Conservation (phyloP, 2,888 invertebrate species). For the Drosophila sordidula region DNA sequence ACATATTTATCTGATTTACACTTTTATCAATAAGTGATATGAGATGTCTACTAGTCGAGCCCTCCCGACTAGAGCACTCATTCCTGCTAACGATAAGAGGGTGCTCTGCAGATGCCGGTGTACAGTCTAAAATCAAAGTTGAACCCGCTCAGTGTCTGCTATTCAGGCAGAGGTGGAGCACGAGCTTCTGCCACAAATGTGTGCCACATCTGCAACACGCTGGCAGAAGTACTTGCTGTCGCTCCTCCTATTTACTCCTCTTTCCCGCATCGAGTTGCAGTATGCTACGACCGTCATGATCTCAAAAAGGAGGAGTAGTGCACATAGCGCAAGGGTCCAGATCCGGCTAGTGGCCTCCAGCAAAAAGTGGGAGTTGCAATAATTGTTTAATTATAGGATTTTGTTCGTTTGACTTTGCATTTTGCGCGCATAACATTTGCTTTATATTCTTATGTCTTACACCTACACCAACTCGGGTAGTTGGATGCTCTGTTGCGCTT, state of each 20-base stretch:
- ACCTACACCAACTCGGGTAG: constrained; percentile 52
- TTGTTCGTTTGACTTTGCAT: constrained; percentile 83
- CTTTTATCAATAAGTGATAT: background rate
- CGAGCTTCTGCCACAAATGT: constrained; percentile 75
- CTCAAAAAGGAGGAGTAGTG: constrained; percentile 85
- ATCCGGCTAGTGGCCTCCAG: constrained; percentile 81
- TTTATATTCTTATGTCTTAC: constrained; percentile 66
- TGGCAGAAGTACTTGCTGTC: constrained; percentile 64
- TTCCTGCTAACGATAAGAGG: background rate
- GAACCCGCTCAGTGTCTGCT: constrained; percentile 25
- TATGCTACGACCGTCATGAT: constrained; percentile 74
- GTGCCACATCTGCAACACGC: constrained; percentile 70
- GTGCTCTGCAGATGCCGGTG: constrained; percentile 23
- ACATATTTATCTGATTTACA: background rate
- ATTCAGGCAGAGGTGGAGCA: constrained; percentile 77
- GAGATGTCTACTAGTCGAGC: background rate
- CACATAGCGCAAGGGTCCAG: constrained; percentile 83
- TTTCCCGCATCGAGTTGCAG: constrained; percentile 19
- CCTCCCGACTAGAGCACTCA: background rate
- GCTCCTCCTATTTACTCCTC: constrained; percentile 46
- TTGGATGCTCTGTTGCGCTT: background rate
- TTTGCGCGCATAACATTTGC: constrained; percentile 77
- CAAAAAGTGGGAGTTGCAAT: constrained; percentile 86
- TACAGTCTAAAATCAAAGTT: constrained; percentile 36
- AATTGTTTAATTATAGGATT: constrained; percentile 86